Base-by-base conservation (phyloP, 2,888 invertebrate genomes). In the Ganaspis brasiliensis region DNA sequence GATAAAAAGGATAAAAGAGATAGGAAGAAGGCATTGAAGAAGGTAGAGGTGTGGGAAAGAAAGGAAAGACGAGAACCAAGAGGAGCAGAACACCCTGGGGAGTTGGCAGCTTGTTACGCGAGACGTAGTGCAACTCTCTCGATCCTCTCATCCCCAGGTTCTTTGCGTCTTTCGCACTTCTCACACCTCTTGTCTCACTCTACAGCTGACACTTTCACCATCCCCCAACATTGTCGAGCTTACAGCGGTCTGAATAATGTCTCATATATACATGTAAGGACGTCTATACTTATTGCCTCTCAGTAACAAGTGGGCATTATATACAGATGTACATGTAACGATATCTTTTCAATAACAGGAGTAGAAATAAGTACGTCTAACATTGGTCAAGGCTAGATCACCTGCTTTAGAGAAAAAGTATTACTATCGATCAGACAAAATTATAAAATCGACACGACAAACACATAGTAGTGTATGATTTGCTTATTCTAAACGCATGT, bases 41-140 rank as follows among this genome's bases (percentile, higher is more conserved):
- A 52, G 40, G 31, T 56, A 56, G 77, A 76, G 78, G 35, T 73
- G 74, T 49, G 59, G 35, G 45, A 49, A 75, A 67, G 77, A 78
- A 76, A 74, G 77, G 57, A 26, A 79, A 80, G 78, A 78, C 73
- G 78, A 76, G 80, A 81, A 82, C 79, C 82, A 79, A 78, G 81
- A 84, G 83, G 76, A 84, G 83, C 87, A 86, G 88, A 89, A 90
- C 86, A 89, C 91, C 87, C 89, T 86, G 81, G 90, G 89, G 90
- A 90, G 85, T 85, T 87, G 85, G 89, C 89, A 91, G 90, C 91
- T 91, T 91, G 91, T 91, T 91, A 90, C 88, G 88, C 84, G 85
- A 90, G 87, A 89, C 89, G 88, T 88, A 87, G 85, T 86, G 84
- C 87, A 84, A 85, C 86, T 87, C 86, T 84, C 82, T 81, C 82